These are phyloP conservation scores for Steatornis caripensis DNA, from an alignment of 2,113 vertebrate species.

Conservation along the genomic window DNA sequence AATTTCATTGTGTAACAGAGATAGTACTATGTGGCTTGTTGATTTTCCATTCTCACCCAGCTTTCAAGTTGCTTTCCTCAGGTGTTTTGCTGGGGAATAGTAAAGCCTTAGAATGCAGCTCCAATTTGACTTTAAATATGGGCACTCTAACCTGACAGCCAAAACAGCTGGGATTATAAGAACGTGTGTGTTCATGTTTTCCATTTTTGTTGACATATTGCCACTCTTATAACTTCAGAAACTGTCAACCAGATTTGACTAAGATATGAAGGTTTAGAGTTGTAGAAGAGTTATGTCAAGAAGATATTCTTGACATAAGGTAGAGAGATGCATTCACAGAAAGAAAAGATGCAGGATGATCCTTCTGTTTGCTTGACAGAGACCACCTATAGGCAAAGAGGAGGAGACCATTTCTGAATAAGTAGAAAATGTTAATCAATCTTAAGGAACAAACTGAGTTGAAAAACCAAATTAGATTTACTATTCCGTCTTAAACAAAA, in stretches of 20 bases:
- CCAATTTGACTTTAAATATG: not conserved
- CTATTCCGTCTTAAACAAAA: not conserved
- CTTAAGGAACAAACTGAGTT: not conserved
- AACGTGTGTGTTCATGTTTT: not conserved
- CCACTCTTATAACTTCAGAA: not conserved
- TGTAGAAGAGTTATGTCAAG: not conserved
- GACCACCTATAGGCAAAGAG: not conserved
- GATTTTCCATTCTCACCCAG: not conserved
- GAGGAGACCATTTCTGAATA: not conserved
- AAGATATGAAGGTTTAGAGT: not conserved
- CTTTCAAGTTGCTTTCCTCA: not conserved
- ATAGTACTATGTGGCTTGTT: not conserved
- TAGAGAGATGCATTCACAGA: not conserved
- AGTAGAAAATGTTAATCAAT: not conserved
- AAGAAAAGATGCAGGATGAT: not conserved
- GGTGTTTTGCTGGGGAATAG: not conserved
- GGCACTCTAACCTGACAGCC: not conserved
- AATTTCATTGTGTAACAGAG: not conserved
- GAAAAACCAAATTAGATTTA: not conserved
- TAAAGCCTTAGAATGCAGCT: not conserved
- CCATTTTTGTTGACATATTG: not conserved
- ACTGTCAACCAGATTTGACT: not conserved
- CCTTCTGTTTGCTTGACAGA: not conserved
- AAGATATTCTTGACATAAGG: not conserved
- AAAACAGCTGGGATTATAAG: not conserved